Evolutionary conservation across 1,140 invertebrate species (phyloP).

Genomic region (Halotydeus destructor): DNA sequence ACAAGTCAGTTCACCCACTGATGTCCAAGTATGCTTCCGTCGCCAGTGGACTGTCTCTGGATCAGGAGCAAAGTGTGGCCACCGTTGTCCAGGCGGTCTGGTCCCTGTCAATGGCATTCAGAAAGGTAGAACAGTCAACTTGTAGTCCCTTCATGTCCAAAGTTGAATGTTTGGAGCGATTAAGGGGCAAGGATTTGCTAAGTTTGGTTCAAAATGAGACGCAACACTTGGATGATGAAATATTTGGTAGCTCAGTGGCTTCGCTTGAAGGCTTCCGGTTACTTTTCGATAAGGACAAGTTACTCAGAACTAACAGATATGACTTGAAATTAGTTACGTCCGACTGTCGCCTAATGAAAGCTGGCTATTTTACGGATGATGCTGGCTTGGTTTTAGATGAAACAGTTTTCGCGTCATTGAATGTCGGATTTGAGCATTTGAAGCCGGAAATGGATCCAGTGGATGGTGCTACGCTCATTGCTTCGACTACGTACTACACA

Average conservation of each 20-base stretch:
- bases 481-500: no score
- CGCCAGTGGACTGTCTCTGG: background rate
- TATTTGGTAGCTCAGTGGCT: background rate
- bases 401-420: no score
- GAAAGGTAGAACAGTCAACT: constrained; percentile 8
- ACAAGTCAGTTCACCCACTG: background rate
- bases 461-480: no score
- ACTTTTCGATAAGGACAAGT: constrained; percentile 10
- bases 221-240: background rate
- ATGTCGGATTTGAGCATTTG: no score
- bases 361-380: constrained; percentile 10
- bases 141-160: constrained; percentile 7
- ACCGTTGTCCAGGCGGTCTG: constrained; percentile 15
- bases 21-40: background rate
- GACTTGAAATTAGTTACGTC: constrained; percentile 11
- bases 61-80: constrained; percentile 6
- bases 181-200: constrained; percentile 8
- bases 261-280: constrained; percentile 9
- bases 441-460: no score
- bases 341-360: constrained; percentile 15
- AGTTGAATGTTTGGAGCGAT: constrained; percentile 10
- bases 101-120: constrained; percentile 12
- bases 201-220: constrained; percentile 8
- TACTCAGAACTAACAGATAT: constrained; percentile 8
- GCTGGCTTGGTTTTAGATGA: background rate